Evolutionary conservation across 2,888 invertebrate genomes (phyloP).

Genomic region (Exocentrus adspersus): DNA sequence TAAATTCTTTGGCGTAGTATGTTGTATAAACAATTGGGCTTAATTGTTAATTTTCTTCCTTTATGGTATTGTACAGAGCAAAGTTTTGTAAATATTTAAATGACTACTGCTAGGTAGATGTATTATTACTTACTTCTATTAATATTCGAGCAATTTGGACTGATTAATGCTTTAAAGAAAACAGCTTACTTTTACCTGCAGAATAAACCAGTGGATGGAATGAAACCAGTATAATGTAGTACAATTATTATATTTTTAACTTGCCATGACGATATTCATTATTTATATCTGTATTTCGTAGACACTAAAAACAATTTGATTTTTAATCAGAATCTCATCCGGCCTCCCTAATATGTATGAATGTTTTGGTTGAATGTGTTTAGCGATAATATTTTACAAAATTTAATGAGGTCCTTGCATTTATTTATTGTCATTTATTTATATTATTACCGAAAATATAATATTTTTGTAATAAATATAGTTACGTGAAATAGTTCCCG

Average conservation of each 20-base stretch:
- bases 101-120: slow-evolving; percentile 48
- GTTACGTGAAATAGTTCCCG: background rate
- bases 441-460: background rate
- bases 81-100: slow-evolving; percentile 48
- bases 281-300: slow-evolving; percentile 34
- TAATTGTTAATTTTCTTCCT: slow-evolving; percentile 21
- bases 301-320: background rate
- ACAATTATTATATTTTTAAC: slow-evolving; percentile 59
- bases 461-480: background rate
- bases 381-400: slow-evolving; percentile 37
- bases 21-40: slow-evolving; percentile 30
- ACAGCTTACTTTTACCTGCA: slow-evolving; percentile 48
- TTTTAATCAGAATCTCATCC: slow-evolving; percentile 29
- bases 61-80: slow-evolving; percentile 50
- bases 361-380: slow-evolving; percentile 44
- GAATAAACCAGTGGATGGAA: slow-evolving; percentile 42
- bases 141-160: slow-evolving; percentile 59
- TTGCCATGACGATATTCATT: slow-evolving; percentile 50
- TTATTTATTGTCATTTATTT: no score
- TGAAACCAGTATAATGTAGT: slow-evolving; percentile 51
- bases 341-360: slow-evolving; percentile 38
- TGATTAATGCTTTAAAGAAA: slow-evolving; percentile 58
- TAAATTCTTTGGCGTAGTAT: slow-evolving; percentile 16
- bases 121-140: slow-evolving; percentile 48
- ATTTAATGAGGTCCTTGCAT: slow-evolving; percentile 24